Percentiles rank a stretch among this genome's conserved stretches.
These are phyloP conservation scores for Penaeus monodon DNA, from an alignment of 2,888 invertebrate species.

Conservation along the genomic window DNA sequence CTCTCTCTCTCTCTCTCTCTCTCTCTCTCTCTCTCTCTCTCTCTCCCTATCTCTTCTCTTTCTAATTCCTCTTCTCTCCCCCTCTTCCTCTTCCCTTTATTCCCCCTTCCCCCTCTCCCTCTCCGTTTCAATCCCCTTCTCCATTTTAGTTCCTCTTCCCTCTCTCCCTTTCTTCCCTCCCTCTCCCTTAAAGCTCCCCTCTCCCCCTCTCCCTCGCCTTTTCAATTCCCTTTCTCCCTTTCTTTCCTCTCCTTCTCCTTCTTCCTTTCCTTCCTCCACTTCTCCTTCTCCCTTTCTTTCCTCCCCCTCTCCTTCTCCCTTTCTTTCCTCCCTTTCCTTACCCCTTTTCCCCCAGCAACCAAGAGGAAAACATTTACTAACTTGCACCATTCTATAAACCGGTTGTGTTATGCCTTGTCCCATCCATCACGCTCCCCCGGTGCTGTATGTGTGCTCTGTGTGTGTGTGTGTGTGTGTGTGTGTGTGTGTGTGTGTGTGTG, in stretches of 20 bases:
- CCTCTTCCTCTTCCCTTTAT: not conserved
- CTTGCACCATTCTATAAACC: too few species aligned
- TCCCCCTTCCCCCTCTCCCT: not conserved
- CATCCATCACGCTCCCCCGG: too few species aligned
- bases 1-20: not conserved
- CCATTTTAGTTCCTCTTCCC: not conserved
- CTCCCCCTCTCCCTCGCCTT: not conserved
- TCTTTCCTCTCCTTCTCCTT: not conserved
- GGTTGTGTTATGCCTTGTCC: too few species aligned
- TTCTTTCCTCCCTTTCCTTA: not conserved
- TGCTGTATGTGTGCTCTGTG: too few species aligned
- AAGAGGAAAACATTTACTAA: too few species aligned
- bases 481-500: slow-evolving; percentile 8
- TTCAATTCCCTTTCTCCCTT: too few species aligned
- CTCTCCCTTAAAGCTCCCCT: not conserved
- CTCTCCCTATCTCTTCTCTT: too few species aligned
- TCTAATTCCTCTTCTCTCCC: not conserved
- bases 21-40: not conserved
- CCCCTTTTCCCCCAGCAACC: too few species aligned
- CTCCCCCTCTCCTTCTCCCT: not conserved
- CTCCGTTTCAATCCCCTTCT: not conserved
- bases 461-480: too few species aligned
- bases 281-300: not conserved
- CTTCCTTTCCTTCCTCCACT: not conserved
- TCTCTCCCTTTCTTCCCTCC: too few species aligned